Evolutionary conservation across 2,888 invertebrate genomes (phyloP), one percentile per base, ranked within the genome.

Genomic region (Acrobasis repandana): DNA sequence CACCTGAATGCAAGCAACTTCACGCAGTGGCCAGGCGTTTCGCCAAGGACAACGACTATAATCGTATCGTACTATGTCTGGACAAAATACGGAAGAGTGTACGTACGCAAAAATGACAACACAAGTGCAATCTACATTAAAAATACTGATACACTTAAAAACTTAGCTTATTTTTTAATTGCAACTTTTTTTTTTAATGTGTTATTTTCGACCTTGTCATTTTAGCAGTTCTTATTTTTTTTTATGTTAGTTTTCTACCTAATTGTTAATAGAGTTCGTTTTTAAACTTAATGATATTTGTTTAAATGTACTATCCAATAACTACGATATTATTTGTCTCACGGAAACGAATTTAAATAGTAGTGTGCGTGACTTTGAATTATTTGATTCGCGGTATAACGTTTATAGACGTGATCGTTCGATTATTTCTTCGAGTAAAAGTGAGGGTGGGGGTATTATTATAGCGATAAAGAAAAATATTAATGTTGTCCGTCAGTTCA

Each of bases 321-420:
- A 50, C 28, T 50, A 50, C 20, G 50, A 50, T 20, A 50, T 50
- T 14, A 50, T 50, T 10, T 50, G 50, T 20, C 50, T 50, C 28
- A 50, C 50, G n/a, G n/a, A n/a, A n/a, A n/a, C n/a, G n/a, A n/a
- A n/a, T n/a, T n/a, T n/a, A n/a, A n/a, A n/a, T n/a, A 28, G 50
- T 28, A 50, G 28, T 36, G 36, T 36, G 36, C 36, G 36, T 36
- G 36, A 36, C 11, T 20, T 34, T 11, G 52, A 52, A 15, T 34
- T 52, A 34, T 33, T 52, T 20, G 52, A 52, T 15, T 43, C 51
- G 15, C 58, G 61, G 36, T 61, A 61, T 36, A 36, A 46, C 48
- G 48, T 61, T 16, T 58, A 51, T 48, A 38, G 61, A 34, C 46
- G 61, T 15, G 61, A 61, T 46, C 61, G 61, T 48, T 51, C 34